Percentiles rank a stretch among this genome's conserved stretches.
phyloP scores from a whole-genome alignment of 37 sponge, comb jelly and placozoan genomes.

The Aplysina aerophoba region DNA sequence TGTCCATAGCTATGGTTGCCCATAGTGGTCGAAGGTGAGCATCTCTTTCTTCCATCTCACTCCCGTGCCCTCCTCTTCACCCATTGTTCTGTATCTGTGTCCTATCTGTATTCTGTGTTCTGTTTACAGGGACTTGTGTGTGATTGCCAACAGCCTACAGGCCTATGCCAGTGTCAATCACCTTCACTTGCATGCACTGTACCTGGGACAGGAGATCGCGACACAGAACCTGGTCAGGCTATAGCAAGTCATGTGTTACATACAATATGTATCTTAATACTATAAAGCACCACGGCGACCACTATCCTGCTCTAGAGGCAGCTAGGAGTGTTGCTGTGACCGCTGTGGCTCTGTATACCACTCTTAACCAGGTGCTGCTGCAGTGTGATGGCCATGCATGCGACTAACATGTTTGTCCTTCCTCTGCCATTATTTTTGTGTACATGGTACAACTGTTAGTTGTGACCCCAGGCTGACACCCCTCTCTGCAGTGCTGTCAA shows the following conservation, averaged over 20 bases:
- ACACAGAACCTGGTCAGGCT: constrained; percentile 52
- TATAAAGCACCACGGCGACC: too few relatives aligned
- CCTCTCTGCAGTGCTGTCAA: too few relatives aligned
- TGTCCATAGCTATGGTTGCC: constrained; percentile 59
- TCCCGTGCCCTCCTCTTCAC: not conserved
- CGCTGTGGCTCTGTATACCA: too few relatives aligned
- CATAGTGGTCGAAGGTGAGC: constrained; percentile 57
- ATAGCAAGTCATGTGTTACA: not conserved
- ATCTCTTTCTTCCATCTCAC: constrained; percentile 1
- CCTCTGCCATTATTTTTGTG: too few relatives aligned
- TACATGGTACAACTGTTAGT: too few relatives aligned
- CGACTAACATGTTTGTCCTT: too few relatives aligned
- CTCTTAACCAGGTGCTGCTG: too few relatives aligned
- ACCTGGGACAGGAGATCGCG: constrained; percentile 41
- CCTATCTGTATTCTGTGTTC: too few relatives aligned
- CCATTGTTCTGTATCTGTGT: not conserved
- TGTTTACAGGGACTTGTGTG: constrained; percentile 58
- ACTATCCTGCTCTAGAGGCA: too few relatives aligned
- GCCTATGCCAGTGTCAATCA: constrained; percentile 90
- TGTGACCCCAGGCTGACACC: too few relatives aligned
- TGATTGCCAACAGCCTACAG: constrained; percentile 79
- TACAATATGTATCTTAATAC: not conserved
- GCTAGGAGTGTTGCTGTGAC: too few relatives aligned
- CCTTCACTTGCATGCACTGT: constrained; percentile 79
- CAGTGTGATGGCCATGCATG: too few relatives aligned